Evolutionary conservation across 2,888 invertebrate species (phyloP).

Genomic region (Rotaria macrura): DNA sequence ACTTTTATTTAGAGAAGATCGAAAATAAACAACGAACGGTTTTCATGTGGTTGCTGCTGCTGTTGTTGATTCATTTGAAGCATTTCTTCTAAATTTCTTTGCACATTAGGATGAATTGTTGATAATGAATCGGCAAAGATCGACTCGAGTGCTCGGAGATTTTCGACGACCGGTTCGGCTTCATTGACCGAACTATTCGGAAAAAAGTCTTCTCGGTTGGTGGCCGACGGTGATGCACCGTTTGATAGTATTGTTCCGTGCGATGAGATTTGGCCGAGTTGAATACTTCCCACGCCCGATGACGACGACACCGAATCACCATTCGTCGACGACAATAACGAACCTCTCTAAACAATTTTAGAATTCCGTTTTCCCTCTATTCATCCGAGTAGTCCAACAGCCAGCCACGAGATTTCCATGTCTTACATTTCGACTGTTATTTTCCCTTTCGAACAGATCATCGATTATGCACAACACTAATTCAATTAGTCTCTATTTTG

Average conservation of each 20-base stretch:
- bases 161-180: not conserved
- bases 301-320: not conserved
- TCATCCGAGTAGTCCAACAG: no score
- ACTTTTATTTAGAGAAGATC: not conserved
- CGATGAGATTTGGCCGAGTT: not conserved
- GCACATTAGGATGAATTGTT: not conserved
- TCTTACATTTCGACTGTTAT: no score
- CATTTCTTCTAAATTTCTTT: not conserved
- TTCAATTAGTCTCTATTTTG: no score
- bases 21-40: not conserved
- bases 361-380: no score
- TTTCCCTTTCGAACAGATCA: no score
- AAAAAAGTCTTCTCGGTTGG: not conserved
- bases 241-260: not conserved
- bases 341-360: not conserved
- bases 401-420: no score
- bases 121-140: not conserved
- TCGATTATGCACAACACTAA: no score
- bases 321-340: not conserved
- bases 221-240: not conserved
- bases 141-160: not conserved
- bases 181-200: not conserved
- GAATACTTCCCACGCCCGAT: not conserved
- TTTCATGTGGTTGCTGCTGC: not conserved
- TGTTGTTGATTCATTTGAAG: slow-evolving; percentile 3